Conservation (phyloP, 2,888 invertebrate species). For the Chrysolina oricalcia region DNA sequence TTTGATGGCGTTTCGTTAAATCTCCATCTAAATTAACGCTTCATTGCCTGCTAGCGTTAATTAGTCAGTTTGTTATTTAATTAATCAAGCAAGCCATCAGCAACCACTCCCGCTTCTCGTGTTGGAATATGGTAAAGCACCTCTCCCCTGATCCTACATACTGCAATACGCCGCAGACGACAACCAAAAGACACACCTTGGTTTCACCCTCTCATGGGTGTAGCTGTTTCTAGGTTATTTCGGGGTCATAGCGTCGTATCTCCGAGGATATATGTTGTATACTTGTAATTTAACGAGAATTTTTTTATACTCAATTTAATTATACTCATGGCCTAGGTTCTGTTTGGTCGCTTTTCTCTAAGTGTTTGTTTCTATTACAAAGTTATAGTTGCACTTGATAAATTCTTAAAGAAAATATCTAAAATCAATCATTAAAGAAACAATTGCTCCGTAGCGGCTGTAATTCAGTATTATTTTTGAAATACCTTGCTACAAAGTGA, state of each 20-base stretch:
- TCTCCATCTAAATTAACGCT: conserved; percentile 16
- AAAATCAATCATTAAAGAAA: too few species aligned
- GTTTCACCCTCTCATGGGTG: conserved; percentile 20
- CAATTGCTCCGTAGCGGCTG: too few species aligned
- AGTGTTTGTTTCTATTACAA: neutral
- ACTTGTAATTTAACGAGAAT: neutral
- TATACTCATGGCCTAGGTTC: neutral
- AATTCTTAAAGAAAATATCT: too few species aligned
- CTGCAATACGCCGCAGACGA: conserved; percentile 10
- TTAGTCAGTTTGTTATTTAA: conserved; percentile 16
- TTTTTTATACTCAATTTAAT: neutral
- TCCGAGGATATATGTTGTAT: neutral
- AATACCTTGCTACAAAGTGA: too few species aligned
- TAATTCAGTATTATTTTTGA: too few species aligned
- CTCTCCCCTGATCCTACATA: conserved; percentile 17
- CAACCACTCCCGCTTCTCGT: conserved; percentile 21
- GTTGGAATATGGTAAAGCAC: neutral
- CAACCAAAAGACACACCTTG: conserved; percentile 14
- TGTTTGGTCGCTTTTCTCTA: neutral
- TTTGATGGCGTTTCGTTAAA: neutral
- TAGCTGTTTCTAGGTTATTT: conserved; percentile 4
- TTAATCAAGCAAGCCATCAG: conserved; percentile 16
- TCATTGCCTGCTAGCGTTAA: neutral
- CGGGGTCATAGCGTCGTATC: neutral
- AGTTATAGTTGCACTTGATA: too few species aligned